Conservation (phyloP, 1,140 invertebrate genomes). For the Drosophila lowei region DNA sequence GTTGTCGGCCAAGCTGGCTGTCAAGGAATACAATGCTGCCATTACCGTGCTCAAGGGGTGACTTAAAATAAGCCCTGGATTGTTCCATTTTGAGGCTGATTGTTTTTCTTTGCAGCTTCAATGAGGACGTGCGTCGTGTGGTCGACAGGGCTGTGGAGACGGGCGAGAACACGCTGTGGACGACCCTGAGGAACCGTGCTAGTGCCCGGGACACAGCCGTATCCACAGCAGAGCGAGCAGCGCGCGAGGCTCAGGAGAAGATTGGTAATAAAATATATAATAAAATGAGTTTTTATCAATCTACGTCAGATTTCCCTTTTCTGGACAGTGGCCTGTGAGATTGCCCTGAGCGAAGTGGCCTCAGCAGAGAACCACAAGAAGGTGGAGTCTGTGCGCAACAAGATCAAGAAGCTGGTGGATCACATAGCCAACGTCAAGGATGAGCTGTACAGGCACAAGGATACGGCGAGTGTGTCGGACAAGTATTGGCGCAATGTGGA, state of each 20-base stretch:
- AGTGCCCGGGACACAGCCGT: conserved; percentile 84
- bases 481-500: conserved; percentile 89
- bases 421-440: conserved; percentile 86
- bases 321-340: conserved; percentile 73
- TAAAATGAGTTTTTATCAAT: background rate
- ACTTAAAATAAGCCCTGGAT: background rate
- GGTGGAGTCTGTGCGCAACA: conserved; percentile 83
- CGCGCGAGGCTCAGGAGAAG: conserved; percentile 76
- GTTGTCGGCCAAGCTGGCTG: conserved; percentile 84
- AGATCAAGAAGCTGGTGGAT: conserved; percentile 86
- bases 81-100: background rate
- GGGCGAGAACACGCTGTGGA: conserved; percentile 84
- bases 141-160: conserved; percentile 86
- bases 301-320: background rate
- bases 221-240: conserved; percentile 84
- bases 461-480: conserved; percentile 86
- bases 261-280: conserved; percentile 49
- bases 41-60: conserved; percentile 83
- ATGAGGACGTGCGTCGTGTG: conserved; percentile 85
- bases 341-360: conserved; percentile 84
- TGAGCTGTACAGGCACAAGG: conserved; percentile 85
- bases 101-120: conserved; percentile 83
- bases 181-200: conserved; percentile 86
- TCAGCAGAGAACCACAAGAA: conserved; percentile 83
- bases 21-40: conserved; percentile 85